These are phyloP conservation scores for Clostera curtula DNA, from an alignment of 2,888 invertebrate species.

Conservation along the genomic window DNA sequence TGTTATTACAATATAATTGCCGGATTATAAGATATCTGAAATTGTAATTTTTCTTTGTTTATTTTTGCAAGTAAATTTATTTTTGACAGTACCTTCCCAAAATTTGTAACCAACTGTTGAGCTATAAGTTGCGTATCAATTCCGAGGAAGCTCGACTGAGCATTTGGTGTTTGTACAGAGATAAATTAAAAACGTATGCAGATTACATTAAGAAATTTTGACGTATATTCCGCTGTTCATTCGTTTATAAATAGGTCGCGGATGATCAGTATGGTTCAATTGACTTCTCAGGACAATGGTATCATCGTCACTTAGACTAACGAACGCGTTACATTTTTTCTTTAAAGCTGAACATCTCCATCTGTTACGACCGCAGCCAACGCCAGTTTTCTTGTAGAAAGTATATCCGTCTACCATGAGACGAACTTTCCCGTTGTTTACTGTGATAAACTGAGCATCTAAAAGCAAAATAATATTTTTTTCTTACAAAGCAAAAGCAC, in stretches of 20 bases:
- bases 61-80: too few species aligned
- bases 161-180: too few species aligned
- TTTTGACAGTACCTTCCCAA: too few species aligned
- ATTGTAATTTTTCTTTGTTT: too few species aligned
- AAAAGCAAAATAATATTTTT: conserved; percentile 1
- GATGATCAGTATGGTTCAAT: conserved; percentile 14
- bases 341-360: conserved; percentile 17
- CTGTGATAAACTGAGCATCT: conserved; percentile 14
- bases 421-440: conserved; percentile 19
- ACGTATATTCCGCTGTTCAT: conserved; percentile 9
- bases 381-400: conserved; percentile 17
- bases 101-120: too few species aligned
- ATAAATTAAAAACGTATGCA: too few species aligned
- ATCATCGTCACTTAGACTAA: conserved; percentile 10
- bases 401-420: conserved; percentile 28
- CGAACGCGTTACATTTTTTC: conserved; percentile 14
- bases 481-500: too few species aligned
- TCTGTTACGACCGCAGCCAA: conserved; percentile 3
- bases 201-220: conserved; percentile 4
- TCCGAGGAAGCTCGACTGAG: too few species aligned
- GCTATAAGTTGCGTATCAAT: too few species aligned
- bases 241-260: conserved; percentile 8
- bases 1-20: too few species aligned
- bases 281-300: conserved; percentile 7
- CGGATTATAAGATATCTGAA: too few species aligned